Percentiles rank a stretch among this genome's conserved stretches.
Evolutionary conservation across 2,888 invertebrate genomes (phyloP).

Genomic region (Emesis furor): DNA sequence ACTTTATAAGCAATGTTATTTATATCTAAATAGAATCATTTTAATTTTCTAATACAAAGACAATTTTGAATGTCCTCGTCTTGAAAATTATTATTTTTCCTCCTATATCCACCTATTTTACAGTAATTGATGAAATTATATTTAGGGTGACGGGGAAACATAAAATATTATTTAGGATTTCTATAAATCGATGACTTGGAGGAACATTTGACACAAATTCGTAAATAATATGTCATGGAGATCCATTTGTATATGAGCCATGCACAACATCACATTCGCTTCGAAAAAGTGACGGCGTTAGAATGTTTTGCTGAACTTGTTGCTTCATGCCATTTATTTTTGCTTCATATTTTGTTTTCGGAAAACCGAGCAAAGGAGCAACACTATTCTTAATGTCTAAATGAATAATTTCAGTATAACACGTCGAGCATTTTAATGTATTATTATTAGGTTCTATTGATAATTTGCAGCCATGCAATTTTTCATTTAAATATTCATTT

Average conservation of each 20-base stretch:
- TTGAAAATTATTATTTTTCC: neutral
- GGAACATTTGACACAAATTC: conserved; percentile 32
- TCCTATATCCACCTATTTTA: neutral
- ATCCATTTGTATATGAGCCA: conserved; percentile 24
- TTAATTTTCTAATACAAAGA: neutral
- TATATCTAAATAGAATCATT: neutral
- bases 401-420: neutral
- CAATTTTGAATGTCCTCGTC: neutral
- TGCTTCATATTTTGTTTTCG: neutral
- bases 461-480: neutral
- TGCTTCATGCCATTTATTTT: conserved; percentile 4
- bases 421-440: neutral
- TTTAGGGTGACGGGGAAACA: neutral
- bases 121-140: neutral
- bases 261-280: conserved; percentile 27
- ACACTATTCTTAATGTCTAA: neutral
- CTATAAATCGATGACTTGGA: neutral
- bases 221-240: conserved; percentile 19
- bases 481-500: neutral
- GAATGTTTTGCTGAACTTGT: neutral
- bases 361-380: neutral
- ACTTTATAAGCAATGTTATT: neutral
- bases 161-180: neutral
- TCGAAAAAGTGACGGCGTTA: neutral
- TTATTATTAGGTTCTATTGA: neutral